phyloP scores from a whole-genome alignment of 2,797 vertebrate species.

The Echeneis naucrates region DNA sequence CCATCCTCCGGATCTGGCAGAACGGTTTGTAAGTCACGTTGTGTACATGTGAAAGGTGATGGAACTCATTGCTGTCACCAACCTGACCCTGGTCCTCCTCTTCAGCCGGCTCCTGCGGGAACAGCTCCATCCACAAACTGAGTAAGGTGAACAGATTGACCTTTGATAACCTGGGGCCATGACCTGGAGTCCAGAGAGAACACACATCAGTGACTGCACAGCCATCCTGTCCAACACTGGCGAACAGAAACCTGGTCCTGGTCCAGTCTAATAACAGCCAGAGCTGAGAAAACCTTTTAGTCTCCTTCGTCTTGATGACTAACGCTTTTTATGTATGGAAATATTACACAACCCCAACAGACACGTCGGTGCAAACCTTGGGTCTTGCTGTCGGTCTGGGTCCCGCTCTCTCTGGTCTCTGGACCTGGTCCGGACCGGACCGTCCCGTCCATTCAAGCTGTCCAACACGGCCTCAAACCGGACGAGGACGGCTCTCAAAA shows the following conservation, averaged over 20 bases:
- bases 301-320: no score
- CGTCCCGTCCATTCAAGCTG: conserved; percentile 79
- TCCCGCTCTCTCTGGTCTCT: conserved; percentile 65
- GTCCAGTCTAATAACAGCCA: no score
- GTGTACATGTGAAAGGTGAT: no score
- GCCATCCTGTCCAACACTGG: neutral
- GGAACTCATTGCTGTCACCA: no score
- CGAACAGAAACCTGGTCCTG: no score
- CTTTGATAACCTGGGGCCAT: conserved; percentile 91
- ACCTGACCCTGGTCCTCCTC: conserved; percentile 52
- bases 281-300: no score
- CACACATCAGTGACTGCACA: no score
- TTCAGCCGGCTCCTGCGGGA: conserved; percentile 81
- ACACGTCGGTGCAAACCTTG: no score
- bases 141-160: conserved; percentile 94
- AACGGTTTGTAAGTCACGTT: conserved; percentile 2
- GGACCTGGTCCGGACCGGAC: neutral
- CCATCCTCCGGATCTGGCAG: conserved; percentile 85
- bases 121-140: conserved; percentile 97
- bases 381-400: conserved; percentile 76
- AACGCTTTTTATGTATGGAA: no score
- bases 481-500: no score
- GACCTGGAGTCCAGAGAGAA: conserved; percentile 77
- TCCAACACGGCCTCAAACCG: no score
- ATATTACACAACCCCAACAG: no score